Base-by-base conservation (phyloP, 1,140 invertebrate species). In the Diorhabda sublineata region DNA sequence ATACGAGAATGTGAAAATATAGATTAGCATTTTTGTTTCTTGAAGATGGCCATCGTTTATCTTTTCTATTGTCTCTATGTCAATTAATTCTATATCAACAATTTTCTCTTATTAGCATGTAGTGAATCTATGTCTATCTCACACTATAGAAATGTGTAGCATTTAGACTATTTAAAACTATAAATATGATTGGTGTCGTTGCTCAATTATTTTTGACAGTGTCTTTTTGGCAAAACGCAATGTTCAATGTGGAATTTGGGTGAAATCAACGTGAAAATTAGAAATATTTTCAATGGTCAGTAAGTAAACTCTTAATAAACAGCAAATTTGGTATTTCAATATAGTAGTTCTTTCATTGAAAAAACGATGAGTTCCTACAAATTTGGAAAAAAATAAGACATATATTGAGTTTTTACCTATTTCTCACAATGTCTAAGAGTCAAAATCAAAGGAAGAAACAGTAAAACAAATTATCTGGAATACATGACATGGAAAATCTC, bases 171-270 rank as follows among this genome's bases (percentile, higher is more conserved):
- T 75, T 71, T 76, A 67, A 69, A 73, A 76, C 71, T 75, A 72
- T 76, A 64, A 75, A 71, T 75, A 74, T 69, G 76, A 75, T 78
- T 75, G 69, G 79, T 81, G 79, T 81, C 78, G 79, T 81, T 81
- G 79, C 75, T 79, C 77, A 77, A 76, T 68, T 76, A 56, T 75
- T 68, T 73, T 69, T 63, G 69, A 69, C 63, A 66, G 69, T 77
- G 78, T 79, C 78, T 77, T 79, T 79, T 79, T 79, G 76, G 77
- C 75, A 79, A 79, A 77, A 77, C 78, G 78, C 75, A 73, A 74
- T 77, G 71, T 77, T 78, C 68, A 70, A 75, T 73, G 71, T 75
- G 78, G 76, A 79, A 78, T 79, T 79, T 79, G 78, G 76, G 76
- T 79, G 76, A 79, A 78, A 75, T 76, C 72, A 78, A 71, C 71